phyloP scores from a whole-genome alignment of 2,888 invertebrate species.

The Mesorhabditis sp. region DNA sequence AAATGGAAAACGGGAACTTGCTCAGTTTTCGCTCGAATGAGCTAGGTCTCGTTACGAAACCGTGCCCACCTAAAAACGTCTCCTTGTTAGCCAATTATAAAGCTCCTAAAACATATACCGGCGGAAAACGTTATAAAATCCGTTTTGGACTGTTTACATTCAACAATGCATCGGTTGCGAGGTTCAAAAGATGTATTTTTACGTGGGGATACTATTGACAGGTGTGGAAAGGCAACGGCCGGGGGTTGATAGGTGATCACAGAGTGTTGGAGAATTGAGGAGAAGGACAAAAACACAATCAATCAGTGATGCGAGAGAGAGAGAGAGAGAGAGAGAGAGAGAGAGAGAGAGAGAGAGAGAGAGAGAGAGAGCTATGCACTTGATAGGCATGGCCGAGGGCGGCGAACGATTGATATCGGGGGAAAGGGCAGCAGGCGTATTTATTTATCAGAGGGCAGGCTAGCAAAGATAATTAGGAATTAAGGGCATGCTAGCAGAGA shows the following conservation, averaged over 20 bases:
- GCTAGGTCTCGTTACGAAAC: no score
- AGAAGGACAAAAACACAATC: background rate
- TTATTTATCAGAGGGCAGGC: background rate
- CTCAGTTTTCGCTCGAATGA: no score
- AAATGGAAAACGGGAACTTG: no score
- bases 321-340: conserved; percentile 3
- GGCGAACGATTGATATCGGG: conserved; percentile 6
- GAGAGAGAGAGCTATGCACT: background rate
- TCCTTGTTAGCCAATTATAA: no score
- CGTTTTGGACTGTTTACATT: no score
- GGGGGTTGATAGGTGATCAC: background rate
- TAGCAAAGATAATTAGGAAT: no score
- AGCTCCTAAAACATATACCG: no score
- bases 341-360: background rate
- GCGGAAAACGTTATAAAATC: no score
- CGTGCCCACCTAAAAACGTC: no score
- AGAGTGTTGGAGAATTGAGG: background rate
- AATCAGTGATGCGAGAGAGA: background rate
- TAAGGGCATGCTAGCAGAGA: no score
- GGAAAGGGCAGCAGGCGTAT: conserved; percentile 15
- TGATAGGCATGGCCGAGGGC: conserved; percentile 8
- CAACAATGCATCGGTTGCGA: no score
- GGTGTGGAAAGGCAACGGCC: background rate
- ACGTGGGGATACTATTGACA: background rate
- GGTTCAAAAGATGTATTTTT: no score